Evolutionary conservation across 2,888 invertebrate genomes (phyloP), one percentile per base, ranked within the genome.

Genomic region (Hydraecia micacea): DNA sequence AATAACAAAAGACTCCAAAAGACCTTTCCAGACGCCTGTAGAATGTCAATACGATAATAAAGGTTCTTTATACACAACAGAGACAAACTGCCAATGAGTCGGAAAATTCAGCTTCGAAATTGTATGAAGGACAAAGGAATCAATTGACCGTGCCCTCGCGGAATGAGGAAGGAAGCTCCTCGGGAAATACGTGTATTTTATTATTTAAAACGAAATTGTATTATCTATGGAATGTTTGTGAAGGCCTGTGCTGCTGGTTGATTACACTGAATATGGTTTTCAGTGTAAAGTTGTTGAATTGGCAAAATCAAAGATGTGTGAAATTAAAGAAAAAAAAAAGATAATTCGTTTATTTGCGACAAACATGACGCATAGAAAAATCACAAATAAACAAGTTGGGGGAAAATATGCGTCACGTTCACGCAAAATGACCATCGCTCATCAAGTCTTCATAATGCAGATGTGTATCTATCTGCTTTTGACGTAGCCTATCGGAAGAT

Each of bases 141-240:
- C 88, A 90, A 89, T 89, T 89, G 91, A 91, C 90, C 91, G 89
- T 87, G 52, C 3, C 63, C 36, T 49, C 36, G 70, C 74, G 39
- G 75, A 81, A 79, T 77, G 81, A 85, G 65, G 28, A 74, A 67
- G 66, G 70, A 28, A 73, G 25, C 39, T 78, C 8, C 66, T 75
- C 62, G 36, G 58, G 28, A 68, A 73, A 72, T 69, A 66, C 72
- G 58, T 65, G 73, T 52, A 15, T 76, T 80, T 70, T 71, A 60
- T 75, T 80, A 81, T 84, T 79, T 71, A 71, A 80, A 79, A 77
- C 70, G 68, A 75, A 79, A 81, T 81, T 79, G 46, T 75, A 70
- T 75, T 42, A 69, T 60, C 25, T 25, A 78, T 68, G 18, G 39
- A 36, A n/a, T 42, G 39, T 21, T n/a, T 46, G 32, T 60, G 25